phyloP scores from a whole-genome alignment of 2,888 invertebrate species.

The Lycia hirtaria region DNA sequence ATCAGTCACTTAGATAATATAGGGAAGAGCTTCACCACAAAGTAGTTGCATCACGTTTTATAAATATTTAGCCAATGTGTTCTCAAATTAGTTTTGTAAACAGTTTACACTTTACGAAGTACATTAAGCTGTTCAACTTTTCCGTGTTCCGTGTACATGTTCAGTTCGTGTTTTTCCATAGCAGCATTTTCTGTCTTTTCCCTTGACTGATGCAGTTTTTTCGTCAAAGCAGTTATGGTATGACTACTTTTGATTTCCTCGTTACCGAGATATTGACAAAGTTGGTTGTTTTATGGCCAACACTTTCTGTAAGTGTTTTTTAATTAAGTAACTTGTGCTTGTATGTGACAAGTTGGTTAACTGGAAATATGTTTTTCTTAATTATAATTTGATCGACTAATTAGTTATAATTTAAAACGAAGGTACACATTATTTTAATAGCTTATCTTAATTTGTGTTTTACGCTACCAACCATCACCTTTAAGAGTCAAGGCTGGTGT shows the following conservation, averaged over 20 bases:
- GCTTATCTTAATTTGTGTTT: neutral
- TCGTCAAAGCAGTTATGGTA: conserved; percentile 27
- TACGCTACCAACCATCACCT: conserved; percentile 16
- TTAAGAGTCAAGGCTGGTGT: conserved; percentile 35
- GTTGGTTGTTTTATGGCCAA: too few species aligned
- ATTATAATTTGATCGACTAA: too few species aligned
- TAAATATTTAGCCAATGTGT: conserved; percentile 5
- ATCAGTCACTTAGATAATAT: neutral
- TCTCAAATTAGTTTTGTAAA: conserved; percentile 10
- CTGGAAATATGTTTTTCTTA: too few species aligned
- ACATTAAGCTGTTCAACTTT: conserved; percentile 32
- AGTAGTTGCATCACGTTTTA: conserved; percentile 6
- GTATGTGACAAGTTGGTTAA: too few species aligned
- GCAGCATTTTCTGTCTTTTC: conserved; percentile 11
- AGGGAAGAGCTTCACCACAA: neutral
- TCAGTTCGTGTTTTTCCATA: conserved; percentile 19
- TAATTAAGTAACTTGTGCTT: neutral
- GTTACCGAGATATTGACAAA: neutral
- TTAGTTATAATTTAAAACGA: neutral
- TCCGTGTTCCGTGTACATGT: conserved; percentile 34
- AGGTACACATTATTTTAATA: neutral
- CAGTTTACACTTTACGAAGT: conserved; percentile 12
- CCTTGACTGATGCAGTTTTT: conserved; percentile 31
- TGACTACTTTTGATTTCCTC: conserved; percentile 33
- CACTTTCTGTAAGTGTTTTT: conserved; percentile 1